phyloP scores from a whole-genome alignment of 2,888 invertebrate species.

The Drosophila limbata region DNA sequence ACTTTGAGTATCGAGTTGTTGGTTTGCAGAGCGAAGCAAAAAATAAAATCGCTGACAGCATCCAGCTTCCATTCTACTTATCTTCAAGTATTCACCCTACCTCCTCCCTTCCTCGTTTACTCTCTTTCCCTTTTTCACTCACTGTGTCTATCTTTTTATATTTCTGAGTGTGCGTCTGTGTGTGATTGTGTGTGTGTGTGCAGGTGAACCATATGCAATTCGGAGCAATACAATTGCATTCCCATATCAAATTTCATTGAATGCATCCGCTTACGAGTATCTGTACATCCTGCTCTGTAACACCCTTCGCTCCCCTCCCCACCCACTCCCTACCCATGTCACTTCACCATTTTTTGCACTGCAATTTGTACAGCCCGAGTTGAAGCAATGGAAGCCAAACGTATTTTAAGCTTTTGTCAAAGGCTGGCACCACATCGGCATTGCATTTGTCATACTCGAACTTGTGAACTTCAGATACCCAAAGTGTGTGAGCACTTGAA shows the following conservation, averaged over 20 bases:
- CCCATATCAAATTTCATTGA: slow-evolving; percentile 39
- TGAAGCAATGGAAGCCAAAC: slow-evolving; percentile 19
- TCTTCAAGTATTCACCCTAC: not conserved
- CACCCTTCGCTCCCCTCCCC: not conserved
- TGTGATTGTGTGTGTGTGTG: slow-evolving; percentile 1
- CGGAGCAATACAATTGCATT: slow-evolving; percentile 28
- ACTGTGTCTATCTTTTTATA: not conserved
- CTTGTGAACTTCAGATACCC: not conserved
- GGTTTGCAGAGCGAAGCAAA: slow-evolving; percentile 24
- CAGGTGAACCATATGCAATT: slow-evolving; percentile 22
- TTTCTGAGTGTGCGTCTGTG: not conserved
- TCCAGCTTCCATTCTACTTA: slow-evolving; percentile 23
- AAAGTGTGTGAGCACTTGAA: slow-evolving; percentile 11
- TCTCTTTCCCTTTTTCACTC: not conserved
- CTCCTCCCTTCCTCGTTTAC: not conserved
- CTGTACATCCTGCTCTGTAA: not conserved
- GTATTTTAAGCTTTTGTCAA: slow-evolving; percentile 34
- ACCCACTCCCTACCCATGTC: not conserved
- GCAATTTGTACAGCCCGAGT: slow-evolving; percentile 18
- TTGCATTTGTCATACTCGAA: not conserved
- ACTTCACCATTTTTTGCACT: not conserved
- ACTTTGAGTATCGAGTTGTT: slow-evolving; percentile 41
- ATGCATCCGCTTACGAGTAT: slow-evolving; percentile 29
- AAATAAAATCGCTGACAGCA: slow-evolving; percentile 24
- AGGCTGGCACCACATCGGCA: slow-evolving; percentile 10